Evolutionary conservation across 2,797 vertebrate species (phyloP).

Genomic region (Tolypeutes matacus): DNA sequence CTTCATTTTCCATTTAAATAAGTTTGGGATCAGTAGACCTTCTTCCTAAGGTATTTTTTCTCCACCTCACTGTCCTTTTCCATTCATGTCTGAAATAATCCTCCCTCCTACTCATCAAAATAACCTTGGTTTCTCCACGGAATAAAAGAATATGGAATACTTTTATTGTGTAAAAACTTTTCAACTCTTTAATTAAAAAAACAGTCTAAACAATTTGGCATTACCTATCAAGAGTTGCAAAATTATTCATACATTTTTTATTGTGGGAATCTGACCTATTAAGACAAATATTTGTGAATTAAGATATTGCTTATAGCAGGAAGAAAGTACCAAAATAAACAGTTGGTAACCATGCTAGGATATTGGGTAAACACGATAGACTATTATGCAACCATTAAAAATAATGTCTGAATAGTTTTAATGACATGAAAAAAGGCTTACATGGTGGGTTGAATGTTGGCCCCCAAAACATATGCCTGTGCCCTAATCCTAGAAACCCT

Average conservation of each 20-base stretch:
- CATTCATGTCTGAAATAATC: background rate
- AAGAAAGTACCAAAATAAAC: background rate
- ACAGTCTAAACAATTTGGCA: background rate
- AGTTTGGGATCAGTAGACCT: background rate
- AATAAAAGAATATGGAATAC: background rate
- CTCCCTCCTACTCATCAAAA: background rate
- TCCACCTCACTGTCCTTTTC: background rate
- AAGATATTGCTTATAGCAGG: background rate
- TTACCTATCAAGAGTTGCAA: background rate
- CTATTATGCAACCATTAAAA: background rate
- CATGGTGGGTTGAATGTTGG: background rate
- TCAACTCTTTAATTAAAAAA: background rate
- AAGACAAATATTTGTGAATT: background rate
- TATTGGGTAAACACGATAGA: background rate
- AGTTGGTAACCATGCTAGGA: background rate
- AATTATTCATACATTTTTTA: background rate
- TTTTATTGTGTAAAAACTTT: background rate
- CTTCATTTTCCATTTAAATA: background rate
- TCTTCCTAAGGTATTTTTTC: background rate
- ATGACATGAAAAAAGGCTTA: background rate
- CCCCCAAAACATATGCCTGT: background rate
- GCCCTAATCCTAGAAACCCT: background rate
- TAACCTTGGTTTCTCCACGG: background rate
- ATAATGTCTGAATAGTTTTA: conserved; percentile 9
- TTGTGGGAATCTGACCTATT: background rate